A percentile compares a stretch with the other conserved stretches of the same genome.
Conservation (phyloP, 2,113 vertebrate species). For the Ammodytes dubius region DNA sequence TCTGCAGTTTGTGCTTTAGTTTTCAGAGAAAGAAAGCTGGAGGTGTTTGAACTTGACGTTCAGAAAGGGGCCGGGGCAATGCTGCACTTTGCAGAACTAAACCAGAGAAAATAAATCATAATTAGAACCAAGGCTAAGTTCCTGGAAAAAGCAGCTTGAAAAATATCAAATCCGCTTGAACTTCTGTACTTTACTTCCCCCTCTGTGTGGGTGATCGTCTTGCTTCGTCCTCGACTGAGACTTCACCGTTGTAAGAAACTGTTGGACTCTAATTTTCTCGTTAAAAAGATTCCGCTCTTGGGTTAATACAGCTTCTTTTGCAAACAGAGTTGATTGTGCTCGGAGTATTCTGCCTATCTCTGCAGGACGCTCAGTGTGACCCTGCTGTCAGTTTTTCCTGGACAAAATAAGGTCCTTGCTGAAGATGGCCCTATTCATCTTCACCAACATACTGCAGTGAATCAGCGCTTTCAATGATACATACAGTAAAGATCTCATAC, state of each 20-base stretch:
- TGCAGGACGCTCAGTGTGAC: neutral
- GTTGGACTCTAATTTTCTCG: no score
- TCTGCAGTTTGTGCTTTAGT: slow-evolving; percentile 1
- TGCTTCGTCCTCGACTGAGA: no score
- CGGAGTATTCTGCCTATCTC: neutral
- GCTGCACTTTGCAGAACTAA: slow-evolving; percentile 3
- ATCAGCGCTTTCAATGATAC: neutral
- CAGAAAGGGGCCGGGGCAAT: neutral
- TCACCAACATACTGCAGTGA: neutral
- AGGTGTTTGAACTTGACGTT: slow-evolving; percentile 8
- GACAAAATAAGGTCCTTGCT: neutral
- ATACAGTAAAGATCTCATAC: neutral
- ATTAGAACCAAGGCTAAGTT: neutral
- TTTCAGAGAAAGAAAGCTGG: slow-evolving; percentile 10
- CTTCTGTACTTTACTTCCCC: no score
- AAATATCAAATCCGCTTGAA: slow-evolving; percentile 7
- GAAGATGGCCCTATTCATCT: neutral
- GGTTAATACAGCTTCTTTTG: neutral
- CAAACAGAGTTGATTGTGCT: neutral
- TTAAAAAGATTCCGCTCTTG: neutral
- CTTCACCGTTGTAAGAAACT: no score
- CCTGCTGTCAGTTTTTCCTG: neutral
- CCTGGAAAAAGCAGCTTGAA: slow-evolving; percentile 2
- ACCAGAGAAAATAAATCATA: neutral
- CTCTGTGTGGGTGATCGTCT: no score